Evolutionary conservation across 2,888 invertebrate species (phyloP).

Genomic region (Rotaria magnacalcarata): DNA sequence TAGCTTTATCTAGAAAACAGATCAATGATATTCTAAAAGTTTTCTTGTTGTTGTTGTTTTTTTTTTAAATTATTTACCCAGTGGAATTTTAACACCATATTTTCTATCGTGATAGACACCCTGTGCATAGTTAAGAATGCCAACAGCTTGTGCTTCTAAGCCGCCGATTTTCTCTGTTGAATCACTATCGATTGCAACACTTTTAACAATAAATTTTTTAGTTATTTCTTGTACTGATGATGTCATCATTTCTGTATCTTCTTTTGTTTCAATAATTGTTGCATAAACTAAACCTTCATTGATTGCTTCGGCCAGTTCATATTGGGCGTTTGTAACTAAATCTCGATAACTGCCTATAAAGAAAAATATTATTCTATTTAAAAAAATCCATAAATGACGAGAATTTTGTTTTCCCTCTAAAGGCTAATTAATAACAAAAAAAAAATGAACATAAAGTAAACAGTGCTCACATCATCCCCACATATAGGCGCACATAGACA

Average conservation of each 20-base stretch:
- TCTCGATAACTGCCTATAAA: conserved; percentile 41
- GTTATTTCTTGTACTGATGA: conserved; percentile 43
- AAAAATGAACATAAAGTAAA: no score
- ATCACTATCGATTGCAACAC: conserved; percentile 44
- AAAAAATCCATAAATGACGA: no score
- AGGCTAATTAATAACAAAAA: no score
- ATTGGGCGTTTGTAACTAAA: conserved; percentile 43
- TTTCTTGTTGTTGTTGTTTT: no score
- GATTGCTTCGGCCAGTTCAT: conserved; percentile 46
- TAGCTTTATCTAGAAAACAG: conserved; percentile 35
- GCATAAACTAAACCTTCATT: conserved; percentile 46
- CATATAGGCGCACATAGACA: background rate
- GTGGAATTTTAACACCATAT: conserved; percentile 36
- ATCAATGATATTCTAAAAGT: no score
- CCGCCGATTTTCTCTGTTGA: conserved; percentile 40
- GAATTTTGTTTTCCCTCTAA: no score
- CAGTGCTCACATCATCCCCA: no score
- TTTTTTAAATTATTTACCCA: background rate
- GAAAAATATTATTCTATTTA: background rate
- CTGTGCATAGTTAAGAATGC: conserved; percentile 46
- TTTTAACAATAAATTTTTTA: conserved; percentile 45
- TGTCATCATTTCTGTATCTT: conserved; percentile 42
- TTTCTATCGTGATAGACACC: conserved; percentile 46
- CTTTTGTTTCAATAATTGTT: conserved; percentile 43
- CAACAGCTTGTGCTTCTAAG: conserved; percentile 45